Evolutionary conservation across 2,113 vertebrate genomes (phyloP), one percentile per base, ranked within the genome.

Genomic region (Urocynchramus pylzowi): DNA sequence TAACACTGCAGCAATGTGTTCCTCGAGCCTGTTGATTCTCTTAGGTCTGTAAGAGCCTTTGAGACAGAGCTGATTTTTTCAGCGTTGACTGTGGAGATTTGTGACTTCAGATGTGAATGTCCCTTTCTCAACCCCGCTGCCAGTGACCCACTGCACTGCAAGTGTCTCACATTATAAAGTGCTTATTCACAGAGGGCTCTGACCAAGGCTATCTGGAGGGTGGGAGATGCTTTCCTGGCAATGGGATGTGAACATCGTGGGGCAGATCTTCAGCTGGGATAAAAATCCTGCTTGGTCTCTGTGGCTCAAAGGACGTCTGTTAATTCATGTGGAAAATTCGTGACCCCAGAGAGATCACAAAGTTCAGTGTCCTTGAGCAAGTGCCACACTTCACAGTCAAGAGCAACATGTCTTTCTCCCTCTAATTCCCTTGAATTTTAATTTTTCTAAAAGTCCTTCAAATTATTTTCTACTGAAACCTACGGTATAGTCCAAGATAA

Each of bases 141-240:
- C 87, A 91, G 74, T 96, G 96, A 96, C 95, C 96, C 70, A 61
- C 68, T 74, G 95, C 93, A 53, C 61, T 87, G 73, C 56, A 45
- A 93, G 80, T 83, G 84, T 95, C 94, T 87, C 42, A 16, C 74
- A 65, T n/a, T 56, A 97, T 97, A 95, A 96, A 96, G 96, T 93
- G 67, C 74, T 93, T 71, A 96, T 96, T 96, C 95, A 97, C 74
- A 89, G 74, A 56, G 27, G 44, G 65, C 61, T 89, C 91, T 92
- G 93, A 31, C 84, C 91, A 91, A 14, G 17, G 53, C 53, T 89
- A 56, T 93, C 87, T 76, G 84, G 45, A 94, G 95, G 41, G 53
- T 91, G 77, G 89, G 91, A 96, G 94, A 95, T 91, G 91, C 81
- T 94, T 93, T 96, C 87, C 93, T 84, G 78, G 89, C 84, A 94